A percentile compares a stretch with the other conserved stretches of the same genome.
Evolutionary conservation across 2,888 invertebrate genomes (phyloP).

Genomic region (Drosophila mimetica): DNA sequence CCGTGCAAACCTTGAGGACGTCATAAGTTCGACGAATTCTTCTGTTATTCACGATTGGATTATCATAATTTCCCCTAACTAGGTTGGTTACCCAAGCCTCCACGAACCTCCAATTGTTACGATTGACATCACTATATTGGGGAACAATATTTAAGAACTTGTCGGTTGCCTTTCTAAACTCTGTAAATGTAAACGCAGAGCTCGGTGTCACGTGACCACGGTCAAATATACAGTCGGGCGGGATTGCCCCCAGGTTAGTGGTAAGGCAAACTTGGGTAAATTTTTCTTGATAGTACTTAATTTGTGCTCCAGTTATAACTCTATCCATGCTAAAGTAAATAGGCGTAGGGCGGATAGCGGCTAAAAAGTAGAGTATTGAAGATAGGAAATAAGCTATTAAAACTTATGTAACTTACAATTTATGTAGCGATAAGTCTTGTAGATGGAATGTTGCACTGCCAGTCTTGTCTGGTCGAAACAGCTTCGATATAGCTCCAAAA

Average conservation of each 20-base stretch:
- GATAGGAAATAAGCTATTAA: background rate
- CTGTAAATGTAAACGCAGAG: background rate
- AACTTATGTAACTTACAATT: constrained; percentile 56
- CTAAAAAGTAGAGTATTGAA: background rate
- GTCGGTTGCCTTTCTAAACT: constrained; percentile 77
- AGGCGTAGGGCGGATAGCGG: constrained; percentile 7
- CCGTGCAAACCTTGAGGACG: constrained; percentile 48
- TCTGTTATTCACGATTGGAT: too few species aligned
- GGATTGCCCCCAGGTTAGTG: background rate
- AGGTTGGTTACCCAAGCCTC: constrained; percentile 82
- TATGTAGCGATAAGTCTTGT: constrained; percentile 24
- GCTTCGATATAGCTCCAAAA: constrained; percentile 59
- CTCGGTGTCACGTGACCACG: constrained; percentile 85
- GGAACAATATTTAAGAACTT: constrained; percentile 85
- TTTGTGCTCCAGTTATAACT: too few species aligned
- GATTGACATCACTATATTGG: constrained; percentile 86
- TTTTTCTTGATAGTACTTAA: too few species aligned
- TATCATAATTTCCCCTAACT: background rate
- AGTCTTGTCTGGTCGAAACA: constrained; percentile 38
- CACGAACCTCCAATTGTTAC: constrained; percentile 86
- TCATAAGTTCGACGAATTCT: background rate
- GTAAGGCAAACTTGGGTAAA: too few species aligned
- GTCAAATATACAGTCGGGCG: constrained; percentile 49
- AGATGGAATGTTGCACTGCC: constrained; percentile 38
- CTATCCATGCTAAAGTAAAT: too few species aligned